Evolutionary conservation across 2,797 vertebrate species (phyloP).

Genomic region (Crax fasciolata): DNA sequence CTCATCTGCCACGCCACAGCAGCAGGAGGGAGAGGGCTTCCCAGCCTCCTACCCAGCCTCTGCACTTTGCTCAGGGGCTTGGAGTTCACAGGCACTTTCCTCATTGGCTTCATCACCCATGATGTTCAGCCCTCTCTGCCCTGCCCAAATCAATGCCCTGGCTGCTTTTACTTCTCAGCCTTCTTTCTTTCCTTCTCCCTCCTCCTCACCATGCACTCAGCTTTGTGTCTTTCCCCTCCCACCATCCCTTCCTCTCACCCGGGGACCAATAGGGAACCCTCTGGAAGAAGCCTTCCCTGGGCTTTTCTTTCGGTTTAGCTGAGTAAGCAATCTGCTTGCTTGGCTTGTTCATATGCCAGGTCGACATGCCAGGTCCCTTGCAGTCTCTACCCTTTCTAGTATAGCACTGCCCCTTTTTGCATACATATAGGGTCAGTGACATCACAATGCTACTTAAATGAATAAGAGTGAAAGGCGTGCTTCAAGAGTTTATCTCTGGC

Average conservation of each 20-base stretch:
- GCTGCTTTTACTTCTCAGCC: not conserved
- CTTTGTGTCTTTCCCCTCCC: not conserved
- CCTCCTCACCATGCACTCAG: not conserved
- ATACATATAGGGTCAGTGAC: not conserved
- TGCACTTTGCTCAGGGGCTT: not conserved
- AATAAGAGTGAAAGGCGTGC: not conserved
- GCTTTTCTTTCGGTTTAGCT: not conserved
- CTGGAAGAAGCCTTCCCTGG: not conserved
- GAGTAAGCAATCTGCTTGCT: not conserved
- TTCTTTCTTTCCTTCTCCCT: not conserved
- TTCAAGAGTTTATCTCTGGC: not conserved
- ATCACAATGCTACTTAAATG: not conserved
- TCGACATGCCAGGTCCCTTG: not conserved
- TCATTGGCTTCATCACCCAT: not conserved
- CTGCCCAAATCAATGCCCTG: not conserved
- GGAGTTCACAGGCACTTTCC: not conserved
- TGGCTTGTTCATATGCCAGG: not conserved
- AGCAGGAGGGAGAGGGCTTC: not conserved
- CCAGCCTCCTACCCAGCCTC: not conserved
- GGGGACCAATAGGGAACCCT: not conserved
- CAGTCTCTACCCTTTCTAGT: not conserved
- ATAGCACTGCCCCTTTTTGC: not conserved
- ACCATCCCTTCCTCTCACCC: not conserved
- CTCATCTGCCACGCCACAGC: not conserved
- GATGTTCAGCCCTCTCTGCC: not conserved